Evolutionary conservation across 1,140 invertebrate species (phyloP).

Genomic region (Drosophila lowei): DNA sequence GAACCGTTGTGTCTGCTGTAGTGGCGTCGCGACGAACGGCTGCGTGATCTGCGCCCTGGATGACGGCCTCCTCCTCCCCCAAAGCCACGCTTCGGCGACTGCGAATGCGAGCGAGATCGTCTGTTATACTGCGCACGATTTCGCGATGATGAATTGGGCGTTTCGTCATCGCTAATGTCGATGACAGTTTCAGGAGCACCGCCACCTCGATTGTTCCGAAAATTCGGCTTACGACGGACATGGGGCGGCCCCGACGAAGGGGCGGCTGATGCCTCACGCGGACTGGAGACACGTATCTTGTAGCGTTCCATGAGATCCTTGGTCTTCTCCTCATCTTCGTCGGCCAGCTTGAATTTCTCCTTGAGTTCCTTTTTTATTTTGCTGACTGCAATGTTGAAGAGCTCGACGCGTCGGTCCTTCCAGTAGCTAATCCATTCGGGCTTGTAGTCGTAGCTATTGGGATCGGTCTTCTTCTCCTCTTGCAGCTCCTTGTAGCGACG

Average conservation of each 20-base stretch:
- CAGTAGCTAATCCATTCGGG: constrained; percentile 93
- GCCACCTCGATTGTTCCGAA: constrained; percentile 25
- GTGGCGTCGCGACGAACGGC: constrained; percentile 33
- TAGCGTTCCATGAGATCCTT: constrained; percentile 75
- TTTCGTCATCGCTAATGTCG: constrained; percentile 78
- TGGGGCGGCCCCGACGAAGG: background rate
- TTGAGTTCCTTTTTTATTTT: constrained; percentile 84
- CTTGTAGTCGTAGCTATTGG: constrained; percentile 91
- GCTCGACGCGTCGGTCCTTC: constrained; percentile 90
- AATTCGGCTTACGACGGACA: constrained; percentile 50
- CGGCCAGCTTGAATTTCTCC: constrained; percentile 84
- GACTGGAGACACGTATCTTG: constrained; percentile 60
- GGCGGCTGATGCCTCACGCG: constrained; percentile 7
- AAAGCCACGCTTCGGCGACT: constrained; percentile 33
- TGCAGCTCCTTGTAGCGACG: constrained; percentile 91
- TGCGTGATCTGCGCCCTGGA: constrained; percentile 34
- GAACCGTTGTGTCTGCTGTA: constrained; percentile 50
- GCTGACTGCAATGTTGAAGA: constrained; percentile 85
- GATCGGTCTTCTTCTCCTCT: constrained; percentile 89
- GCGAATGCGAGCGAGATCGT: constrained; percentile 31
- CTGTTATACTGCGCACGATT: constrained; percentile 25
- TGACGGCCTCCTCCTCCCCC: constrained; percentile 25
- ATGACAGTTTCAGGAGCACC: constrained; percentile 49
- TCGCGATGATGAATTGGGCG: constrained; percentile 13
- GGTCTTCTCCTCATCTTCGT: constrained; percentile 76